A percentile compares a stretch with the other conserved stretches of the same genome.
Evolutionary conservation across 2,888 invertebrate genomes (phyloP).

Genomic region (Teinopalpus imperialis): DNA sequence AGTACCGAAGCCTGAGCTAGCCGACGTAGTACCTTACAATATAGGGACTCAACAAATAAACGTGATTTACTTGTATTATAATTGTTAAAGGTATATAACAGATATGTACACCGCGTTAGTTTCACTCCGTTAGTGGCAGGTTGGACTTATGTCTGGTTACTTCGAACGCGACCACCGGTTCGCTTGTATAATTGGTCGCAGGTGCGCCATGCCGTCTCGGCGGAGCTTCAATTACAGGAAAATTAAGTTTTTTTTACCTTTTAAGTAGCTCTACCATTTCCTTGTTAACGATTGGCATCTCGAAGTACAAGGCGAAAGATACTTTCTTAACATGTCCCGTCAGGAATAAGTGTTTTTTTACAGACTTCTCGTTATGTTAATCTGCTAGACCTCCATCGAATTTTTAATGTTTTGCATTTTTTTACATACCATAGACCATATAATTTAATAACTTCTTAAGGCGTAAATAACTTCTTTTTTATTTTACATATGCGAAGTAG

Average conservation of each 20-base stretch:
- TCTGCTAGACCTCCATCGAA: not conserved
- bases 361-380: not conserved
- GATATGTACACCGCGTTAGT: too few relatives aligned
- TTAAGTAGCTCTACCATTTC: conserved; percentile 31
- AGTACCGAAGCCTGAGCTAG: too few relatives aligned
- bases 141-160: conserved; percentile 47
- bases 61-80: too few relatives aligned
- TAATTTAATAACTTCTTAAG: too few relatives aligned
- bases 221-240: conserved; percentile 46
- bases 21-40: too few relatives aligned
- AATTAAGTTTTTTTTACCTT: conserved; percentile 36
- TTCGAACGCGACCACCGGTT: conserved; percentile 48
- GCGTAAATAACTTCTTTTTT: not conserved
- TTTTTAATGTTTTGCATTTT: not conserved
- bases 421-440: too few relatives aligned
- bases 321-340: conserved; percentile 24
- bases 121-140: conserved; percentile 52
- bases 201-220: conserved; percentile 47
- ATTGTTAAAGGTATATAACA: too few relatives aligned
- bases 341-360: conserved; percentile 14
- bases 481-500: too few relatives aligned
- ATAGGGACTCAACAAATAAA: too few relatives aligned
- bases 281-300: conserved; percentile 30
- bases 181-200: conserved; percentile 57
- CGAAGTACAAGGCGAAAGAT: conserved; percentile 31